Base-by-base conservation (phyloP, 1,140 invertebrate species). In the Mya arenaria region DNA sequence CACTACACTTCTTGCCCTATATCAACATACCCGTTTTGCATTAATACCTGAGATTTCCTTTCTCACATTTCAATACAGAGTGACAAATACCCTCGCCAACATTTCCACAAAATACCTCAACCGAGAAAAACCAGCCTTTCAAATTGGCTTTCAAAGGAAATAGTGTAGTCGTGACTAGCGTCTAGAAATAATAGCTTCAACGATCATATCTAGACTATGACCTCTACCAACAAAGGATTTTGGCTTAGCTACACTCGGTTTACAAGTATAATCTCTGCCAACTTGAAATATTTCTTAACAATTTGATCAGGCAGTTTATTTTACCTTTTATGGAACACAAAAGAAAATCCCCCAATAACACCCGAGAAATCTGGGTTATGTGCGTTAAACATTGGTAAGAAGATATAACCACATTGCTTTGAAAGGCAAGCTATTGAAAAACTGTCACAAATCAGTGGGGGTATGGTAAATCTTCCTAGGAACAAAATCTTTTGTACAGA, bases 261-360 rank as follows among this genome's bases (percentile, higher is more conserved):
- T 52, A 52, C 48, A 52, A 52, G 25, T 52, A 52, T 52, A 52
- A 52, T 52, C 48, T 52, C 48, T 52, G 19, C 10, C 19, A 23
- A 52, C 48, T 23, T 52, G 48, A 52, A 52, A 52, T 52, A 52
- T 52, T 52, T 52, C 48, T 52, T 52, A 52, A 52, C 48, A 52
- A 52, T 52, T 52, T 52, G 48, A 52, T 52, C 48, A 52, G 25
- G 48, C 48, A 52, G 48, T 52, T 52, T 52, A 52, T n/a, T 52
- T 52, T 52, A 52, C 48, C 48, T 52, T 52, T 52, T 52, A 52
- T 10, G 48, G 48, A 52, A 23, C 25, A 52, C 48, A 52, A 52
- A 52, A 52, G 48, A 52, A 52, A 52, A 52, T 52, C 48, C 48
- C 48, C 48, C 19, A 52, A 17, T n/a, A 52, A 23, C 2, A 17